Evolutionary conservation across 2,888 invertebrate genomes (phyloP), one percentile per base, ranked within the genome.

Genomic region (Cerastoderma edule): DNA sequence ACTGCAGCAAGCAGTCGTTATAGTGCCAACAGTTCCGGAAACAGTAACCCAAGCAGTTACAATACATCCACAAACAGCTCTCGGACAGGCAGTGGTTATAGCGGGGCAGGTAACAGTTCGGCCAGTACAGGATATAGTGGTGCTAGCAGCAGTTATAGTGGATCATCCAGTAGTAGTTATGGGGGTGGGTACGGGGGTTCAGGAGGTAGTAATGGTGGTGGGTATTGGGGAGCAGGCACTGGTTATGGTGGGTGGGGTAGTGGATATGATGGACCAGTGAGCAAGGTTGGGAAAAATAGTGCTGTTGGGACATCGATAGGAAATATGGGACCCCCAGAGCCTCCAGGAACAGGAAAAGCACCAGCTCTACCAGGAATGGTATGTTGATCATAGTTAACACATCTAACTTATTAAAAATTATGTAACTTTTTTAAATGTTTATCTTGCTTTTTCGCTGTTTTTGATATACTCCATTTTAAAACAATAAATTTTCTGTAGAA

Each of bases 321-420:
- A 28, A 32, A 16, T 19, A 78, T 76, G 76, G 67, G 56, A 50
- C 68, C 76, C 16, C 71, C 76, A 2, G 35, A 72, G n/a, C 67
- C 72, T 10, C 76, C 76, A 27, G 65, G 56, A 30, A 50, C 67
- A n/a, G 53, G 33, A 6, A 35, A 1, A 28, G 68, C 35, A 27
- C 27, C 39, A 10, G n/a, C 35, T 28, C 24, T 35, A 5, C 10
- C 3, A 39, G 60, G 60, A 60, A 60, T 60, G 60, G 60, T 60
- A 35, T 24, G 39, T 33, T 1, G 4, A 33, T 57, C 8, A 6
- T 5, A 53, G 19, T n/a, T n/a, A n/a, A n/a, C n/a, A n/a, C n/a
- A n/a, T n/a, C n/a, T n/a, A n/a, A n/a, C n/a, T n/a, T n/a, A n/a
- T n/a, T n/a, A n/a, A n/a, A n/a, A n/a, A n/a, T n/a, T n/a, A 4